These are phyloP conservation scores for Ameiurus melas DNA, from an alignment of 2,113 vertebrate species.

Conservation along the genomic window DNA sequence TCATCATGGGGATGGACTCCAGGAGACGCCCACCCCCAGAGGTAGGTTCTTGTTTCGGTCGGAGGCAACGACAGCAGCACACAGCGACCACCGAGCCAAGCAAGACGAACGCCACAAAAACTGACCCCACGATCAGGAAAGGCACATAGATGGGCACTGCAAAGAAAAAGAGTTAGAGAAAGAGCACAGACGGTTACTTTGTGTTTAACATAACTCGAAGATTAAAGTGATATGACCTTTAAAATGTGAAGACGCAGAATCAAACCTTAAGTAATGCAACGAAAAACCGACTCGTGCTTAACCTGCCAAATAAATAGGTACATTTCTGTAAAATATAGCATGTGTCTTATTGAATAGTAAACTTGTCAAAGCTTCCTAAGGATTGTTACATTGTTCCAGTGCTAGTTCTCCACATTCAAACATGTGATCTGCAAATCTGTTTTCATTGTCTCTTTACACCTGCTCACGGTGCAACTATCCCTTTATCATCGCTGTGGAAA, in stretches of 20 bases:
- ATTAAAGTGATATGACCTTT: neutral
- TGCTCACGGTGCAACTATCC: constrained; percentile 2
- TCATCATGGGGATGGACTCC: constrained; percentile 98
- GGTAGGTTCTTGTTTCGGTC: constrained; percentile 95
- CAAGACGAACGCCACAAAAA: constrained; percentile 95
- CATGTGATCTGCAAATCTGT: neutral
- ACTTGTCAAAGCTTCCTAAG: neutral
- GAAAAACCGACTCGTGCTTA: neutral
- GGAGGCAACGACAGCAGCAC: constrained; percentile 93
- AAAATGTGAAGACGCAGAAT: neutral
- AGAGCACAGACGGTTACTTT: neutral
- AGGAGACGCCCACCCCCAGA: constrained; percentile 83
- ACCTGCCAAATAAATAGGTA: neutral
- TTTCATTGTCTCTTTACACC: constrained; percentile 5
- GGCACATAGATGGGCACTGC: constrained; percentile 97
- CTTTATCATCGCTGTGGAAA: neutral
- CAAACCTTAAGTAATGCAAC: neutral
- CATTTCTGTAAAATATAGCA: neutral
- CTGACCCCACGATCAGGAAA: constrained; percentile 94
- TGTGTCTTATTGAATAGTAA: neutral
- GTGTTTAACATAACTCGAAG: neutral
- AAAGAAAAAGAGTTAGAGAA: constrained; percentile 45
- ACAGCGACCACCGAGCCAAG: constrained; percentile 90
- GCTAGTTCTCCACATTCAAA: neutral
- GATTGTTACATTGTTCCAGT: neutral